These are phyloP conservation scores for Columbina picui DNA, from an alignment of 2,113 vertebrate genomes.

Conservation along the genomic window DNA sequence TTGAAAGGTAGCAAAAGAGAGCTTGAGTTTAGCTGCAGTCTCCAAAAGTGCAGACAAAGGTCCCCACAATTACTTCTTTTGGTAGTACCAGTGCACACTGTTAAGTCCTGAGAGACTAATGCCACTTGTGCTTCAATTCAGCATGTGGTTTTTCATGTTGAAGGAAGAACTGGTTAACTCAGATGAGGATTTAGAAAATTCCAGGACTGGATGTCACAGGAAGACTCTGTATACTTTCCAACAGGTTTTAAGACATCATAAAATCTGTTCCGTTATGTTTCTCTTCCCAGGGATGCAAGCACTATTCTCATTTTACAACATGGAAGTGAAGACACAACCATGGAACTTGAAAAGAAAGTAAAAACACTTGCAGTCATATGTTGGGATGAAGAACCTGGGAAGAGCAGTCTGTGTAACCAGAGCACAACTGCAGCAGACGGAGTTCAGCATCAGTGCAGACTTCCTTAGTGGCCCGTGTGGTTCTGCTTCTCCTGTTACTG, in stretches of 20 bases:
- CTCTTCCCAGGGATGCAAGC: not conserved
- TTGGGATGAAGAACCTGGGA: not conserved
- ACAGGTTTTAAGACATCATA: rapidly evolving
- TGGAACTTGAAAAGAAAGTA: not conserved
- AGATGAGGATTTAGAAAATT: not conserved
- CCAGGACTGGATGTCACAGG: not conserved
- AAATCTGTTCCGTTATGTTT: not conserved
- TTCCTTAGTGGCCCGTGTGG: too few species aligned
- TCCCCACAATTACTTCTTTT: not conserved
- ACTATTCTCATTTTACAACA: not conserved
- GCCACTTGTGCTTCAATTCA: not conserved
- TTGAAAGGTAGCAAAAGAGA: not conserved
- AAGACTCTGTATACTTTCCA: not conserved
- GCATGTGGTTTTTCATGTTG: not conserved
- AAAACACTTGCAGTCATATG: not conserved
- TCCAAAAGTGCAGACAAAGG: not conserved
- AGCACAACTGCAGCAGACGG: rapidly evolving
- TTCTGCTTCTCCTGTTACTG: not conserved
- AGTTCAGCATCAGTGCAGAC: rapidly evolving
- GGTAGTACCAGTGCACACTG: not conserved
- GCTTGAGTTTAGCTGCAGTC: not conserved
- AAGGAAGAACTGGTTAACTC: not conserved
- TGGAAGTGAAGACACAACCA: not conserved
- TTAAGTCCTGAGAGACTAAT: not conserved
- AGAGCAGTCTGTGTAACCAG: not conserved